Evolutionary conservation across 2,113 vertebrate genomes (phyloP), one percentile per base, ranked within the genome.

Genomic region (Misgurnus mizolepis): DNA sequence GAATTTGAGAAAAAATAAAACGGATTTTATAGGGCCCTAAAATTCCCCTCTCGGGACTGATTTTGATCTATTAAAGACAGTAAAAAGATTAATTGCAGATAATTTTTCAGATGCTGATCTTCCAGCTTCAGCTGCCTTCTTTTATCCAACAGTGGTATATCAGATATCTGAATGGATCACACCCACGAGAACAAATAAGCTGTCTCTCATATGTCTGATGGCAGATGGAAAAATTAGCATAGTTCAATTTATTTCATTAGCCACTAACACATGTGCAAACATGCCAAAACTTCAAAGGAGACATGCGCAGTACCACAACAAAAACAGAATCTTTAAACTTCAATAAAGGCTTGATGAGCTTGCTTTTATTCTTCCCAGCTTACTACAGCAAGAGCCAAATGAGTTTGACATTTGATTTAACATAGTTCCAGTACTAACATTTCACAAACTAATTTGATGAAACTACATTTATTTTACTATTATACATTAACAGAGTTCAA

Each of bases 181-280:
- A 34, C 27, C 62, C 68, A 75, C 8, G 14, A 71, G 7, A 74
- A 62, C 64, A 79, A 80, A 76, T 83, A 81, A 73, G 82, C 70
- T 40, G 76, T 71, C 82, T 76, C 76, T 82, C 80, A 86, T 76
- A 74, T 83, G 75, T 72, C 86, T 80, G 73, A 85, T 84, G 76
- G 87, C 83, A 84, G 81, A 80, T 66, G 12, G 64, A 80, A 83
- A 79, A 81, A 75, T 62, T 77, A 27, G 76, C 62, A 50, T n/a
- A 79, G 58, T 67, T 87, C 58, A 80, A 72, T 88, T 66, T 40
- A 61, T 87, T 85, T 87, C 80, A 88, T 89, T 88, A 83, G 82
- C 85, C 68, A 73, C 80, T 53, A 70, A 41, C 81, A 83, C 83
- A 89, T 82, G 80, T 80, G 85, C 74, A 61, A 61, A 64, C 67